Percentiles rank a stretch among this genome's conserved stretches.
Conservation (phyloP, 2,797 vertebrate species). For the Sebastes diploproa region DNA sequence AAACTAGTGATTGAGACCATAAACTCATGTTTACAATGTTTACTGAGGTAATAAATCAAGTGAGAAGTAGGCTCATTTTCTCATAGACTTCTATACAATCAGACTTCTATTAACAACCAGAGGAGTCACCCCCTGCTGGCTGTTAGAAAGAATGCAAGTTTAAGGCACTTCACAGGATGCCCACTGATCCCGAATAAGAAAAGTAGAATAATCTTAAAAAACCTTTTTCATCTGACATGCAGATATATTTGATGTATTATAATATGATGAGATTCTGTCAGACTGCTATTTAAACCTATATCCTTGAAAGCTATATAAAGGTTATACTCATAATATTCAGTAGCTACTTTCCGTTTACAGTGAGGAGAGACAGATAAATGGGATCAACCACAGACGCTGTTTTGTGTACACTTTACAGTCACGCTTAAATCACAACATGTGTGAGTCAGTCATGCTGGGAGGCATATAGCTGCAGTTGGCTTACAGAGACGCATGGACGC, state of each 20-base stretch:
- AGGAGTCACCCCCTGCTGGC: not conserved
- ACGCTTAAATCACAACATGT: slow-evolving; percentile 24
- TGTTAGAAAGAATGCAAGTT: not conserved
- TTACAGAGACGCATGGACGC: slow-evolving; percentile 23
- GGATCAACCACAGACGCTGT: not conserved
- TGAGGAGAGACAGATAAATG: not conserved
- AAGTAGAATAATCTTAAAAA: not conserved
- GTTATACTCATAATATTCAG: not conserved
- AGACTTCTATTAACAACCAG: not conserved
- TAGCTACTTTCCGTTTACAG: not conserved
- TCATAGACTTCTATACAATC: too few relatives aligned
- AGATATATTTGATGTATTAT: not conserved
- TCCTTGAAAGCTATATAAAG: not conserved
- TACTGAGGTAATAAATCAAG: too few relatives aligned
- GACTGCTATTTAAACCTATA: not conserved
- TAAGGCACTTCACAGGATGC: not conserved
- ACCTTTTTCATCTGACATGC: not conserved
- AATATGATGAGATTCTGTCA: not conserved
- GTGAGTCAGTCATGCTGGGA: not conserved
- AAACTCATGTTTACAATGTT: too few relatives aligned
- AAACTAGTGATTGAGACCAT: too few relatives aligned
- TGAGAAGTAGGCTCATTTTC: too few relatives aligned
- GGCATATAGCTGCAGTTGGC: slow-evolving; percentile 1
- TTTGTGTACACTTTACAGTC: not conserved
- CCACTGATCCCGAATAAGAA: not conserved